These are phyloP conservation scores for Heliocidaris erythrogramma DNA, from an alignment of 35 echinoderm and acorn worm species.

Conservation along the genomic window DNA sequence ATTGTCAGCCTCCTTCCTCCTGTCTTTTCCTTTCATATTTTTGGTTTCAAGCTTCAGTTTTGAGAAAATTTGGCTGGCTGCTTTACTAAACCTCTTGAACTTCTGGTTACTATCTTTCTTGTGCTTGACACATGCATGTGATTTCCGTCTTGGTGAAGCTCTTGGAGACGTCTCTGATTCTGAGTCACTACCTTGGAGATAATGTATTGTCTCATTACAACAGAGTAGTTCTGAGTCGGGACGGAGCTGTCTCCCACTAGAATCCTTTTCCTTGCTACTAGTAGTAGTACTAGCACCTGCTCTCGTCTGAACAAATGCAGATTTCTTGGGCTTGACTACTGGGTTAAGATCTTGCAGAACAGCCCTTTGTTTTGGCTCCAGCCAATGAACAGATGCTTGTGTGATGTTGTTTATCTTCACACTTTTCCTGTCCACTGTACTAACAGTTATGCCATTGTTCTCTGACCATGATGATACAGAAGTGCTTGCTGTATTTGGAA, in stretches of 20 bases:
- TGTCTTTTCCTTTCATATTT: constrained; percentile 27
- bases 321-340: constrained; percentile 22
- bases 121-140: neutral
- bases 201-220: constrained; percentile 44
- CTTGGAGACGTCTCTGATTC: constrained; percentile 1
- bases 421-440: constrained; percentile 7
- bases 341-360: neutral
- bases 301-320: neutral
- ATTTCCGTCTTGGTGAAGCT: constrained; percentile 17
- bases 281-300: no score
- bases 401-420: constrained; percentile 15
- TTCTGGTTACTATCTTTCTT: neutral
- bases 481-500: neutral
- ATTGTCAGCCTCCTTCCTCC: neutral
- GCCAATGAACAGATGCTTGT: constrained; percentile 39
- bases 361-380: constrained; percentile 41
- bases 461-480: neutral
- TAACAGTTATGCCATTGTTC: neutral
- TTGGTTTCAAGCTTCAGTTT: neutral
- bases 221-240: neutral
- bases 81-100: constrained; percentile 36
- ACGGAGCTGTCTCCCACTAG: neutral
- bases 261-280: neutral
- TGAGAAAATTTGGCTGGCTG: constrained; percentile 18
- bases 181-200: constrained; percentile 40